Base-by-base conservation (phyloP, 2,797 vertebrate genomes). In the Hippocampus kuda region DNA sequence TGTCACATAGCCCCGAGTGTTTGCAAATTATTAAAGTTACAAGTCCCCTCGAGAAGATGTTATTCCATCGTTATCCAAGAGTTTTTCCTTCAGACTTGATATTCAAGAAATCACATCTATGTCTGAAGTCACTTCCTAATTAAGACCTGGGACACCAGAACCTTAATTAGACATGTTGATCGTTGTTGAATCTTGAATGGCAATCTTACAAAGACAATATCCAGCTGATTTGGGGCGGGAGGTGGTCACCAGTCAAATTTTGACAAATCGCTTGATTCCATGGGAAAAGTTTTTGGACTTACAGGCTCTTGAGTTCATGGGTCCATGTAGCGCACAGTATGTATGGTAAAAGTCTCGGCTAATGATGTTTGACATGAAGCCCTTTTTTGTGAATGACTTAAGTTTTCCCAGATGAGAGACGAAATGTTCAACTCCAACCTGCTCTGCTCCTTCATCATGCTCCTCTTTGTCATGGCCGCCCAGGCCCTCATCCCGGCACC, bases 391-490 rank as follows among this genome's bases (percentile, higher is more conserved):
- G 53, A 13, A 42, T 73, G 30, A 13, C 72, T n/a, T 69, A 15
- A 92, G 91, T 92, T 92, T 75, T 91, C 85, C 71, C 89, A 89
- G 79, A 87, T 92, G 84, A 90, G 91, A 78, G 92, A 92, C 67
- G 91, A 92, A 76, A 90, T 92, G 82, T 92, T 92, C 83, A 92
- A 90, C 80, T 91, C 91, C 81, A 91, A 90, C 76, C 71, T 92
- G 79, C 84, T 91, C 54, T 92, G 91, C 75, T 89, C 90, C 75
- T 91, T 92, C 83, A 88, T 92, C 83, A 77, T 93, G 80, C 75
- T 92, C 54, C 81, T 92, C 63, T 90, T 91, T 53, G 85, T 91
- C 67, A 87, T 92, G 82, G 86, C 85, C 49, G 84, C 83, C 18
- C 91, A 92, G 79, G 71, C 82, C 0, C 73, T 91, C 44, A 83